Evolutionary conservation across 2,113 vertebrate species (phyloP), one percentile per base, ranked within the genome.

Genomic region (Ibidorhyncha struthersii): DNA sequence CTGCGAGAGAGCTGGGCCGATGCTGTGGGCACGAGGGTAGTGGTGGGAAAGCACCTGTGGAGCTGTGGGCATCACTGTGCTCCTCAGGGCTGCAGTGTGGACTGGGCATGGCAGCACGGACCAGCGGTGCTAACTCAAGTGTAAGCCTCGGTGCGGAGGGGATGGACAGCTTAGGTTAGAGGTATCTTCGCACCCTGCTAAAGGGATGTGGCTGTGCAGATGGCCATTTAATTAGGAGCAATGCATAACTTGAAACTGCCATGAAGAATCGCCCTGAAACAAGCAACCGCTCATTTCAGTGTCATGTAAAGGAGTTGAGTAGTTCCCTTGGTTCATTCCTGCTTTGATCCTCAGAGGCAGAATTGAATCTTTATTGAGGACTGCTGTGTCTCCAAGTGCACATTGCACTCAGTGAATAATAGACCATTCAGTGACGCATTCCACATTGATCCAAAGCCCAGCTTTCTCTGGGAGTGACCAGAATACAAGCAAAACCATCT

Each of bases 401-500:
- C 93, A 65, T 43, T 87, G 87, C 95, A 72, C 87, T 77, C 82
- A 43, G 92, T 87, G 93, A 95, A 94, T 95, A 96, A 96, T 79
- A 93, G 95, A 74, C 90, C 81, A 74, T 96, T 96, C 96, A 87
- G 81, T 93, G 96, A 95, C 17, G 66, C 81, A 74, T 90, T 93
- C 90, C 90, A 87, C 95, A 96, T 96, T 94, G 93, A 97, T 96
- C 96, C 92, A 73, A 93, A 91, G 92, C 92, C 92, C 84, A 86
- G 87, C 74, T 85, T 90, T 94, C 92, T 66, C 92, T 88, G 62
- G 53, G 71, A 96, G 90, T 95, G 96, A 96, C 92, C 93, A 93
- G 96, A 95, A 96, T 94, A 63, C 84, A 96, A 95, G 95, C 70
- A 94, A 96, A 96, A 91, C 84, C 85, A 91, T 93, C 93, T 95